Conservation (phyloP, 2,113 vertebrate genomes). For the Gambusia affinis region DNA sequence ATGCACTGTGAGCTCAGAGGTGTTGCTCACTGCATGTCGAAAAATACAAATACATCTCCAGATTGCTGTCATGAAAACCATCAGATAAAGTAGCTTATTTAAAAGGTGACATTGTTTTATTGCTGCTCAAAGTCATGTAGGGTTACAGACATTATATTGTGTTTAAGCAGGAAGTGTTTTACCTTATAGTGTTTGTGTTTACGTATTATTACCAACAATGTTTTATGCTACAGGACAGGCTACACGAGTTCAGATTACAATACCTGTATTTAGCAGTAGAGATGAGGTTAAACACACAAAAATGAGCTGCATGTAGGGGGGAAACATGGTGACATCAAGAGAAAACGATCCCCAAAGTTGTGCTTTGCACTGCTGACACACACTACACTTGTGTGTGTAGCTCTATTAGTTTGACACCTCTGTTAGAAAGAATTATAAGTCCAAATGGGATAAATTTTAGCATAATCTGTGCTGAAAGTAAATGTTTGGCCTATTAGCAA, state of each 20-base stretch:
- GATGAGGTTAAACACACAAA: conserved; percentile 7
- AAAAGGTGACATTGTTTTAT: not conserved
- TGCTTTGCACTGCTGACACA: conserved; percentile 37
- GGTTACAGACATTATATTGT: not conserved
- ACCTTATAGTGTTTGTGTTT: too few relatives aligned
- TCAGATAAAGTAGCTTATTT: not conserved
- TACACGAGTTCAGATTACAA: not conserved
- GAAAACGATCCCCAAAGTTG: conserved; percentile 55
- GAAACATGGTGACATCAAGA: conserved; percentile 64
- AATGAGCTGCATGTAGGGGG: conserved; percentile 1
- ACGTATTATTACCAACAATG: too few relatives aligned
- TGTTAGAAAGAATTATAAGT: not conserved
- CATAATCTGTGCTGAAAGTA: too few relatives aligned
- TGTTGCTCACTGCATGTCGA: conserved; percentile 42
- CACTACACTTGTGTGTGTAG: conserved; percentile 34
- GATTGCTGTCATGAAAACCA: not conserved
- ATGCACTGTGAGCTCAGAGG: conserved; percentile 40
- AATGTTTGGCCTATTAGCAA: too few relatives aligned
- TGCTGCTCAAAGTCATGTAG: not conserved
- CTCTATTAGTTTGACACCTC: conserved; percentile 24
- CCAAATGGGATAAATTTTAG: not conserved
- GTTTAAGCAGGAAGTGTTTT: too few relatives aligned
- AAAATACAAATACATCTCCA: conserved; percentile 27
- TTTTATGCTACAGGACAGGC: too few relatives aligned
- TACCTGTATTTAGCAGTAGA: conserved; percentile 13